A percentile compares a stretch with the other conserved stretches of the same genome.
These are phyloP conservation scores for Drosophila albomicans DNA, from an alignment of 1,140 invertebrate species.

Conservation along the genomic window DNA sequence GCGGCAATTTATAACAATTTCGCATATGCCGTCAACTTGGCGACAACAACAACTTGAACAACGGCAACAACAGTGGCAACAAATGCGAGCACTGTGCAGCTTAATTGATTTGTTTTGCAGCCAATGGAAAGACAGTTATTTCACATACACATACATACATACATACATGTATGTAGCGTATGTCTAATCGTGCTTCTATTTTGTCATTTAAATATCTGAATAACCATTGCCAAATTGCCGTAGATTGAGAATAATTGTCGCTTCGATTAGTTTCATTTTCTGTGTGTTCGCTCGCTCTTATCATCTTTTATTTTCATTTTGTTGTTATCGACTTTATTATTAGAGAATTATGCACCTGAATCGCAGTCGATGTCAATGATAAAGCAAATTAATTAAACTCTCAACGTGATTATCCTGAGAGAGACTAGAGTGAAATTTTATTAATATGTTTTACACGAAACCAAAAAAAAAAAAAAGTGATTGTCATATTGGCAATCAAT, in stretches of 20 bases:
- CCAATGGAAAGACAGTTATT: conserved; percentile 56
- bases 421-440: not conserved
- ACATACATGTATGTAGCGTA: not conserved
- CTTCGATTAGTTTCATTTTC: not conserved
- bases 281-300: not conserved
- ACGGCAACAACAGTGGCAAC: conserved; percentile 26
- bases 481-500: conserved; percentile 7
- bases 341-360: conserved; percentile 31
- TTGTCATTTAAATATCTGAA: conserved; percentile 57
- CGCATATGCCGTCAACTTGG: conserved; percentile 64
- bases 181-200: conserved; percentile 27
- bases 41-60: conserved; percentile 10
- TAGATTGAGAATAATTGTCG: conserved; percentile 74
- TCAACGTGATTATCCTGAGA: not conserved
- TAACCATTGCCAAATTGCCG: conserved; percentile 67
- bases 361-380: conserved; percentile 6
- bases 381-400: conserved; percentile 28
- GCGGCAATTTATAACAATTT: conserved; percentile 79
- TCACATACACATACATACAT: not conserved
- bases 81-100: conserved; percentile 40
- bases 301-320: conserved; percentile 10
- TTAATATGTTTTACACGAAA: not conserved
- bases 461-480: not conserved
- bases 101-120: conserved; percentile 81
- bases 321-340: conserved; percentile 37